Conservation (phyloP, 2,797 vertebrate species). For the Chelon labrosus region DNA sequence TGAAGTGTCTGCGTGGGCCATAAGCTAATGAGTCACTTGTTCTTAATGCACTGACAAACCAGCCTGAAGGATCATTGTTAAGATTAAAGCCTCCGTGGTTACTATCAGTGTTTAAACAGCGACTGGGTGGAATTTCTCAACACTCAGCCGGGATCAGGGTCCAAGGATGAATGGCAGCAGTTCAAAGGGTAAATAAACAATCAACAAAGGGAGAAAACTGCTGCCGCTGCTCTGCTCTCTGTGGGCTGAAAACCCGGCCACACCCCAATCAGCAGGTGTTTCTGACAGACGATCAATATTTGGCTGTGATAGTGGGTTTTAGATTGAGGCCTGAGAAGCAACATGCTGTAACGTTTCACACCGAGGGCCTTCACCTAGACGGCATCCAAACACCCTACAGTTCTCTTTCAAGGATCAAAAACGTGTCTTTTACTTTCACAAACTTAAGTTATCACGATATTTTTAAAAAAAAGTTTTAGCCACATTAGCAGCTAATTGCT, state of each 20-base stretch:
- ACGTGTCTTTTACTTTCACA: not conserved
- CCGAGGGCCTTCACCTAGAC: not conserved
- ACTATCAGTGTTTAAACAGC: constrained; percentile 55
- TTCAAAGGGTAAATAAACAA: constrained; percentile 50
- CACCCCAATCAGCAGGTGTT: constrained; percentile 30
- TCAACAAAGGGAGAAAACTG: constrained; percentile 26
- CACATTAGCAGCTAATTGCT: not conserved
- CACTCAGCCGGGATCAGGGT: constrained; percentile 65
- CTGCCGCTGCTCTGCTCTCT: not conserved
- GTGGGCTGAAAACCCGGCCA: not conserved
- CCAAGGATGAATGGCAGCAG: constrained; percentile 41
- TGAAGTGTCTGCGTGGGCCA: constrained; percentile 18
- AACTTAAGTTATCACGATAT: not conserved
- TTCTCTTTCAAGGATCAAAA: not conserved
- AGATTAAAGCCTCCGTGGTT: constrained; percentile 26
- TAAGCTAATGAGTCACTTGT: constrained; percentile 56
- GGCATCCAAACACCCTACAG: not conserved
- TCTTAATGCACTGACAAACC: constrained; percentile 42
- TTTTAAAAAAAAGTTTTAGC: not conserved
- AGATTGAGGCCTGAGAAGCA: not conserved
- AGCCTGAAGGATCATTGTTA: constrained; percentile 43
- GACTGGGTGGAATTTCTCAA: constrained; percentile 51
- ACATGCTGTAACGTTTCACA: not conserved
- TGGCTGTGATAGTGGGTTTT: constrained; percentile 9
- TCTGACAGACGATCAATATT: constrained; percentile 32